phyloP scores from a whole-genome alignment of 2,113 vertebrate genomes.

The Epinephelus fuscoguttatus region DNA sequence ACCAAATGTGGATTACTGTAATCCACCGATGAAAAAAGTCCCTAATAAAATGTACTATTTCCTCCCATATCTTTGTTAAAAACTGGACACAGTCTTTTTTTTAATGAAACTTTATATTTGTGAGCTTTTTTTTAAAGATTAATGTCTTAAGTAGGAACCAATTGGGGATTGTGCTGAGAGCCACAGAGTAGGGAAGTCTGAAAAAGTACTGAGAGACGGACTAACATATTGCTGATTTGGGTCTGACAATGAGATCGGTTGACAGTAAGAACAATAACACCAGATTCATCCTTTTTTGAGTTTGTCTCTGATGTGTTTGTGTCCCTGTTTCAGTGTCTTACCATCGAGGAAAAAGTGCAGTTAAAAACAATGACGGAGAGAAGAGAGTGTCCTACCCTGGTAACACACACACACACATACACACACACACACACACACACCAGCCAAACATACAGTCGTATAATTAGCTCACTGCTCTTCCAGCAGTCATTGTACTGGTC shows the following conservation, averaged over 20 bases:
- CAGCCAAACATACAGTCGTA: not conserved
- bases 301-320: not conserved
- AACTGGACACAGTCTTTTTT: not conserved
- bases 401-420: conserved; percentile 49
- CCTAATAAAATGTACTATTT: not conserved
- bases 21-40: not conserved
- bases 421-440: conserved; percentile 25
- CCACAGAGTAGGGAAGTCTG: not conserved
- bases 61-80: not conserved
- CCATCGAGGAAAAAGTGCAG: conserved; percentile 73
- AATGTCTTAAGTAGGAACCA: not conserved
- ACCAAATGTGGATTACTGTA: not conserved
- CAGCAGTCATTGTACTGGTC: not conserved
- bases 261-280: not conserved
- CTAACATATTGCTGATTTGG: not conserved
- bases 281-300: not conserved
- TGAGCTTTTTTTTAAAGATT: too few species aligned
- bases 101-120: too few species aligned
- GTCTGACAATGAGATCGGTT: not conserved
- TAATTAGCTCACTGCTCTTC: too few species aligned
- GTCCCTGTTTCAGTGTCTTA: conserved; percentile 77
- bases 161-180: not conserved
- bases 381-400: conserved; percentile 79
- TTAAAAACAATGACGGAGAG: conserved; percentile 61
- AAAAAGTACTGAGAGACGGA: not conserved